Evolutionary conservation across 2,797 vertebrate genomes (phyloP).

Genomic region (Pteropus rufus): DNA sequence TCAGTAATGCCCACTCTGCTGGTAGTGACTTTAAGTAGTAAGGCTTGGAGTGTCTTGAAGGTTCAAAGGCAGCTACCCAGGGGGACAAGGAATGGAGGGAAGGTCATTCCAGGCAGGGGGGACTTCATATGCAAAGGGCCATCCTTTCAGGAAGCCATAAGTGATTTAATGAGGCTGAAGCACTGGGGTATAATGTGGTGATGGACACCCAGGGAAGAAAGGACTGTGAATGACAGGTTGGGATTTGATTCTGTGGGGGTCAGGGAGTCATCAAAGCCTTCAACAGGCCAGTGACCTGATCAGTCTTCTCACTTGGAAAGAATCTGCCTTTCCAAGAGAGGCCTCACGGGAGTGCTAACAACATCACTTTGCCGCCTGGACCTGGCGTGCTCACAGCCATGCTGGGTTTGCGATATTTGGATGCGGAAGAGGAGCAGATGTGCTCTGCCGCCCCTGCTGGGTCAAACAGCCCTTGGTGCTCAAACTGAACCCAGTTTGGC

Average conservation of each 20-base stretch:
- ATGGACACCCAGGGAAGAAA: background rate
- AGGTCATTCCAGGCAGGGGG: background rate
- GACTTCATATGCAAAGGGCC: background rate
- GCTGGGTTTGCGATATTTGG: background rate
- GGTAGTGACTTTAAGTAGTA: background rate
- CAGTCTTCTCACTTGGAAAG: background rate
- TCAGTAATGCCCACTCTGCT: background rate
- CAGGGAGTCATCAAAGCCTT: background rate
- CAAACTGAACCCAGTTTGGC: background rate
- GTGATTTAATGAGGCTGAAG: background rate
- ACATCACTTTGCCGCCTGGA: background rate
- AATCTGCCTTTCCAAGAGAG: background rate
- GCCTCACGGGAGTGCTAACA: background rate
- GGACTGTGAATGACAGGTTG: background rate
- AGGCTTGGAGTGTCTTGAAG: background rate
- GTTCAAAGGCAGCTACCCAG: background rate
- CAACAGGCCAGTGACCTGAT: background rate
- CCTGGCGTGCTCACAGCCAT: background rate
- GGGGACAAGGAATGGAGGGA: background rate
- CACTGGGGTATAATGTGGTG: background rate
- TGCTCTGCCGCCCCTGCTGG: background rate
- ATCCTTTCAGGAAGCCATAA: background rate
- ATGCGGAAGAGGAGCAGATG: background rate
- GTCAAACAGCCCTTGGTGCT: background rate
- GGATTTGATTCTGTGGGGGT: background rate